phyloP scores from a whole-genome alignment of 2,888 invertebrate genomes.

The Macrosiphum euphorbiae region DNA sequence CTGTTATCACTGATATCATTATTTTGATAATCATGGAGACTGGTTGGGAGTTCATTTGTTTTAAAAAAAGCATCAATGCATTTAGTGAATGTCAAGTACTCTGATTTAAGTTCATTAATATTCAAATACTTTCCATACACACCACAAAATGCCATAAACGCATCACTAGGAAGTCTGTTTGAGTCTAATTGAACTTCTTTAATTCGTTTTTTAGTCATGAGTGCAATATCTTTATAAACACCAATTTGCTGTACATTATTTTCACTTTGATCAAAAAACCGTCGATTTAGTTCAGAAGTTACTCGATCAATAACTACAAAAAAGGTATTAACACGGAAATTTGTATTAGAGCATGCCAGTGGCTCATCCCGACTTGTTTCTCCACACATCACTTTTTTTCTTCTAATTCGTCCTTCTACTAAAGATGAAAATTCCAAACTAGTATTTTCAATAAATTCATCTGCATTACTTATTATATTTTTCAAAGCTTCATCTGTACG shows the following conservation, averaged over 20 bases:
- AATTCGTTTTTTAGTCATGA: not conserved
- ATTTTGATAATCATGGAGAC: conserved; percentile 33
- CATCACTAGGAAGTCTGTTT: not conserved
- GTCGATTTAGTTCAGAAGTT: conserved; percentile 14
- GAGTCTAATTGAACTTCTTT: not conserved
- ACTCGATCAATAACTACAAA: not conserved
- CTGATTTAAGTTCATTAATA: not conserved
- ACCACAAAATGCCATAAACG: not conserved
- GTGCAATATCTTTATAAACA: not conserved
- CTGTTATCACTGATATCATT: not conserved
- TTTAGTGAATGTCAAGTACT: not conserved
- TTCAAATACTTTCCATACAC: not conserved
- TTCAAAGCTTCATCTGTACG: not conserved
- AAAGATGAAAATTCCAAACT: not conserved
- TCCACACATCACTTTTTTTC: not conserved
- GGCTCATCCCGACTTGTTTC: not conserved
- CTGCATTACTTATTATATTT: not conserved
- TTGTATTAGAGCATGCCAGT: not conserved
- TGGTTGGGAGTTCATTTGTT: not conserved
- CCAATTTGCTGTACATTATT: not conserved
- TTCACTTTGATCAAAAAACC: not conserved
- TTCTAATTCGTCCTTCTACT: not conserved
- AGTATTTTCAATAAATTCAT: not conserved
- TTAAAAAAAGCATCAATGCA: not conserved
- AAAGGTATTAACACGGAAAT: conserved; percentile 9